Percentiles rank a stretch among this genome's conserved stretches.
phyloP scores from a whole-genome alignment of 2,888 invertebrate species.

The Pyrrhosoma nymphula region DNA sequence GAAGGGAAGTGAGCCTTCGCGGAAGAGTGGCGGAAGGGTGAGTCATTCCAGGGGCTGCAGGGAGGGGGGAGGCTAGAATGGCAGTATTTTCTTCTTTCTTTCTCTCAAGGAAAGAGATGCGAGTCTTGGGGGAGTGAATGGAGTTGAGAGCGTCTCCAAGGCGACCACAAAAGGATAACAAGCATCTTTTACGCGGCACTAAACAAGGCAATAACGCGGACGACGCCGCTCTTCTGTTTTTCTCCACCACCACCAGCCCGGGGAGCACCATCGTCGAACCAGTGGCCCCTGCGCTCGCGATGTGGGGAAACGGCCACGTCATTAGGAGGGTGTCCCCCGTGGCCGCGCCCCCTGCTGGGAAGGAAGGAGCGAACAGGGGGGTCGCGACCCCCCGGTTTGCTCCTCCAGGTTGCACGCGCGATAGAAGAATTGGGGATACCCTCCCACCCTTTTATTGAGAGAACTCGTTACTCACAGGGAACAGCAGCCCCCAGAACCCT shows the following conservation, averaged over 20 bases:
- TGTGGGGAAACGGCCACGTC: neutral
- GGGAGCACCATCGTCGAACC: no score
- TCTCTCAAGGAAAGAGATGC: no score
- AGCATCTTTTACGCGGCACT: slow-evolving; percentile 8
- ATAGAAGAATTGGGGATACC: no score
- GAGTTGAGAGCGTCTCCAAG: neutral
- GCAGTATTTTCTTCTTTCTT: no score
- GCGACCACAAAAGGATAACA: slow-evolving; percentile 36
- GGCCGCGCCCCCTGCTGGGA: no score
- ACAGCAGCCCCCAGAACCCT: neutral
- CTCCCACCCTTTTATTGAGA: neutral
- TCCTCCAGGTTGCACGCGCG: no score
- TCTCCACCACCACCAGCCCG: neutral
- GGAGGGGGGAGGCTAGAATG: neutral
- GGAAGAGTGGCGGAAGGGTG: neutral
- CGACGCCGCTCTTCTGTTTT: neutral
- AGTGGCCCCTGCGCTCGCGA: neutral
- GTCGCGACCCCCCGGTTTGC: neutral
- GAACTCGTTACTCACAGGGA: neutral
- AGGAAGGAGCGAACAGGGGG: neutral
- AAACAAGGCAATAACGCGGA: slow-evolving; percentile 24
- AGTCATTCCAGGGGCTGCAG: neutral
- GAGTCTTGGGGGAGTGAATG: neutral
- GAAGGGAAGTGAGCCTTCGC: neutral
- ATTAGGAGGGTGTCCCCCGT: neutral